Base-by-base conservation (phyloP, 1,140 invertebrate genomes). In the Heliconius hewitsoni region DNA sequence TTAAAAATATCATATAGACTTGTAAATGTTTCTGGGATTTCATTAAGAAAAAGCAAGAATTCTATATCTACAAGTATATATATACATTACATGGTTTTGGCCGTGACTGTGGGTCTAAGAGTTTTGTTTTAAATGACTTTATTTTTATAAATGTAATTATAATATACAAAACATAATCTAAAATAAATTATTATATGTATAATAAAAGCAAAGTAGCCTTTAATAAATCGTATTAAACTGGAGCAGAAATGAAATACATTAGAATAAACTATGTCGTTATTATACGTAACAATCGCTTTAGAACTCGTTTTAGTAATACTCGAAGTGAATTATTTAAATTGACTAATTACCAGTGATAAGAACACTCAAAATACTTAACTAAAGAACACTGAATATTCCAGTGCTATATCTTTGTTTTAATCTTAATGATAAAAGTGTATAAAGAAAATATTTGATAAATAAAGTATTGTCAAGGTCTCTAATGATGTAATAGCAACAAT, bases 401-500 rank as follows among this genome's bases (percentile, higher is more conserved):
- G 23, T 8, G 11, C 23, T 27, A 30, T 66, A 66, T 66, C 55
- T 27, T 60, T 18, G 13, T 52, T 5, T 18, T 5, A 52, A 52
- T 55, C 55, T 57, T 57, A 57, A 57, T 57, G 55, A 57, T 57
- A 57, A 76, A 66, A 76, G 60, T 73, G 72, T 71, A 70, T 60
- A 78, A 75, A 39, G 74, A 78, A 86, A 90, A 87, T 86, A 87
- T 86, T 88, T 86, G 84, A 89, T 89, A 88, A 85, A 78, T 85
- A 82, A 80, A 82, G 77, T 83, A 83, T 72, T 78, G 80, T 83
- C 91, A 91, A 93, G 90, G 91, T 84, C 91, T 81, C 60, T 78
- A 85, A 83, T 91, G 89, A 93, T 91, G 91, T 93, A 91, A 93
- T 81, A 80, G 79, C 78, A 84, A 84, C 84, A 86, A 87, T 84